Conservation (phyloP, 92 coral and sea anemone genomes). For the Umimayanthus kanabou region DNA sequence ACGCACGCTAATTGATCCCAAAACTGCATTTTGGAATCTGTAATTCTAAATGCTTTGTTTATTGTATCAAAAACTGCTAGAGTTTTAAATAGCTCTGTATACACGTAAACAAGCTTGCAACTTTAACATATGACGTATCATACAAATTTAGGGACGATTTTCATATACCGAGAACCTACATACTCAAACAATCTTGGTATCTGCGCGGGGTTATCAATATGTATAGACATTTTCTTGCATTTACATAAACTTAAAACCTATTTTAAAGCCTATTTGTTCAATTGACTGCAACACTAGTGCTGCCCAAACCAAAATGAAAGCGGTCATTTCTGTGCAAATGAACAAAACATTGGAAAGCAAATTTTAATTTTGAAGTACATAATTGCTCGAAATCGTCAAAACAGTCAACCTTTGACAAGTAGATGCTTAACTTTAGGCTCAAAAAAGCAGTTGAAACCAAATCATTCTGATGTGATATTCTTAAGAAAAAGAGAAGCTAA, state of each 20-base stretch:
- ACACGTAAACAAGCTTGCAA: neutral
- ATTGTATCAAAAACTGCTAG: neutral
- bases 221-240: neutral
- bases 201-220: neutral
- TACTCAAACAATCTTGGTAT: too few species aligned
- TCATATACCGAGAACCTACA: neutral
- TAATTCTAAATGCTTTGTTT: conserved; percentile 7
- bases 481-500: neutral
- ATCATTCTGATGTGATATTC: neutral
- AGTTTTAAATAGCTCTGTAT: neutral
- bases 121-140: neutral
- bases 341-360: conserved; percentile 7
- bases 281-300: neutral
- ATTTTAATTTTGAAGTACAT: conserved; percentile 1
- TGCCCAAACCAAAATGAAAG: neutral
- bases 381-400: neutral
- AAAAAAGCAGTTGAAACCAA: neutral
- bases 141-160: neutral
- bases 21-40: conserved; percentile 1
- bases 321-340: neutral
- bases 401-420: neutral
- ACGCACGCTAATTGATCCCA: neutral
- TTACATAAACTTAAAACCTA: neutral
- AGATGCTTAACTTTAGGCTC: neutral
- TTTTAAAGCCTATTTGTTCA: neutral